phyloP scores from a whole-genome alignment of 2,113 vertebrate genomes.

The Gasterosteus aculeatus region DNA sequence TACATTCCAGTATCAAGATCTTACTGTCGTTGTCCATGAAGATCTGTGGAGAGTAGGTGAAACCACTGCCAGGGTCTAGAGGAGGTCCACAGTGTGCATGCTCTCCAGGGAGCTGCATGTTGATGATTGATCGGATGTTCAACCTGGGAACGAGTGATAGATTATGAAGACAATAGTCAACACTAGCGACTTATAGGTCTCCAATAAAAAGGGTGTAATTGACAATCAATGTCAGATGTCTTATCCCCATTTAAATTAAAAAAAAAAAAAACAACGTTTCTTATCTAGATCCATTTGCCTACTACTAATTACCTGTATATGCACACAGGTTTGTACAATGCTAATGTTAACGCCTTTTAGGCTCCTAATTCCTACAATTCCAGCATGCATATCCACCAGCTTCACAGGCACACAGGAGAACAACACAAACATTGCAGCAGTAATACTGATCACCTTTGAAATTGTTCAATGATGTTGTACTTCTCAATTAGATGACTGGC shows the following conservation, averaged over 20 bases:
- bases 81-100: conserved; percentile 84
- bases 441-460: conserved; percentile 74
- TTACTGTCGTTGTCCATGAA: conserved; percentile 86
- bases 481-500: conserved; percentile 80
- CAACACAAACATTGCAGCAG: not conserved
- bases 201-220: not conserved
- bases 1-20: conserved; percentile 27
- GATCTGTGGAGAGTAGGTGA: conserved; percentile 83
- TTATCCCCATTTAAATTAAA: not conserved
- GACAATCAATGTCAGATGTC: not conserved
- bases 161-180: not conserved
- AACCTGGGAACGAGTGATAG: conserved; percentile 62
- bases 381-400: not conserved
- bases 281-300: not conserved
- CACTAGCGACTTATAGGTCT: too few species aligned
- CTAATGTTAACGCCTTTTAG: not conserved
- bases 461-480: conserved; percentile 84
- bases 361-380: not conserved
- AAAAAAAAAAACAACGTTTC: not conserved
- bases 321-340: not conserved
- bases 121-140: conserved; percentile 84
- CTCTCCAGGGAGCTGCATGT: conserved; percentile 84
- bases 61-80: conserved; percentile 80
- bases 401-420: not conserved
- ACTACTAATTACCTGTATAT: not conserved